A percentile compares a stretch with the other conserved stretches of the same genome.
These are phyloP conservation scores for Dendronephthya gigantea DNA, from an alignment of 64 coral and sea anemone species.

Conservation along the genomic window DNA sequence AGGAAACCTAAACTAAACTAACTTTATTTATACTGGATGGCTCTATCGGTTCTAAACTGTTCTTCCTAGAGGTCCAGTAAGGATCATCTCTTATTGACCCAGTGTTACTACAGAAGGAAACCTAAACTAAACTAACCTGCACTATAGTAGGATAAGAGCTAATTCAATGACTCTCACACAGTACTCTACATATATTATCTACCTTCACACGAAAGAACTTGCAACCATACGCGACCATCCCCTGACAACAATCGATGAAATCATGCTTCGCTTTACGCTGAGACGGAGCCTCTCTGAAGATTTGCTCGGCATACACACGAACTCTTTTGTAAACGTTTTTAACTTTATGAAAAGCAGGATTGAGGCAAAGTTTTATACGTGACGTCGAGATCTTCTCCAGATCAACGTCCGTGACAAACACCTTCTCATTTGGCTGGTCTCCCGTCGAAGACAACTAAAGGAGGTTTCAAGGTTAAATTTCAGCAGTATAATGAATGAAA, in stretches of 20 bases:
- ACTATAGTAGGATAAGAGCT: too few relatives aligned
- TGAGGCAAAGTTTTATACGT: conserved; percentile 60
- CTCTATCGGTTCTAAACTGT: too few relatives aligned
- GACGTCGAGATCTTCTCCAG: conserved; percentile 54
- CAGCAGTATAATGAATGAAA: too few relatives aligned
- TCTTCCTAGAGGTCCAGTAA: too few relatives aligned
- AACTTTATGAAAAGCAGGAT: conserved; percentile 70
- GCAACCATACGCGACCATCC: conserved; percentile 72
- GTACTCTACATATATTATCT: not conserved
- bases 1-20: too few relatives aligned
- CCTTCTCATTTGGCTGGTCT: not conserved
- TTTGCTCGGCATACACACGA: conserved; percentile 51
- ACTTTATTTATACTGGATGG: too few relatives aligned
- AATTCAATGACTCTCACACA: too few relatives aligned
- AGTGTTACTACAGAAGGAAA: too few relatives aligned
- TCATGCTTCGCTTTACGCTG: conserved; percentile 90
- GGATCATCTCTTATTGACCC: too few relatives aligned
- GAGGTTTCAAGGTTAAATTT: too few relatives aligned
- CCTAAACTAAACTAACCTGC: too few relatives aligned
- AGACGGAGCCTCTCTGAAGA: conserved; percentile 41
- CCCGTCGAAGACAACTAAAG: not conserved
- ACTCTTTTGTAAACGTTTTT: conserved; percentile 84
- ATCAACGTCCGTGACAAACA: not conserved
- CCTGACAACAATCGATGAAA: conserved; percentile 84
- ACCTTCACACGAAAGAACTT: conserved; percentile 85